Conservation (phyloP, 2,888 invertebrate genomes). For the Cryptosula pallasiana region DNA sequence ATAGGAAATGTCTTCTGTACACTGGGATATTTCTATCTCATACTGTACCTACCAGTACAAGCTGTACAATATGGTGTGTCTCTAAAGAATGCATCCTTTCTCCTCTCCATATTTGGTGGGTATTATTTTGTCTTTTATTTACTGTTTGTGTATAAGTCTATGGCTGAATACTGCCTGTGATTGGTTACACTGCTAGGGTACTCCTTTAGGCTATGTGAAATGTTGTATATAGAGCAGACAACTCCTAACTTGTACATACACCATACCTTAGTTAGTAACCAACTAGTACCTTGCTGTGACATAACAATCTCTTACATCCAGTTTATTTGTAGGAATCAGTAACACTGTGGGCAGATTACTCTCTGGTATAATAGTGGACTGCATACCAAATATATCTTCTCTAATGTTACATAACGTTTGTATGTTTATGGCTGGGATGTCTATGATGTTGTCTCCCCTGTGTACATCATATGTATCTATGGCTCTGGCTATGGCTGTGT, state of each 20-base stretch:
- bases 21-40: neutral
- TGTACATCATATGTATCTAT: conserved; percentile 25
- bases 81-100: neutral
- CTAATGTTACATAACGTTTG: conserved; percentile 29
- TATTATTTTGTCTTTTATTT: no score
- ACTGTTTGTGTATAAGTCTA: no score
- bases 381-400: conserved; percentile 25
- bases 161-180: no score
- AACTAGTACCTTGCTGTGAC: no score
- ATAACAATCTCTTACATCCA: no score
- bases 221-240: no score
- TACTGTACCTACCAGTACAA: neutral
- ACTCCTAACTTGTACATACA: no score
- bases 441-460: conserved; percentile 21
- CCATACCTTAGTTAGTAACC: no score
- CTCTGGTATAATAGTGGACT: conserved; percentile 27
- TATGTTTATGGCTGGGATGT: conserved; percentile 27
- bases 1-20: neutral
- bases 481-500: conserved; percentile 26
- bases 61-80: neutral
- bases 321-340: conserved; percentile 27
- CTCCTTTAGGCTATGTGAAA: no score
- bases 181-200: no score
- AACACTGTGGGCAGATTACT: conserved; percentile 29
- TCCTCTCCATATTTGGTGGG: neutral